Conservation (phyloP, 2,888 invertebrate genomes). For the Coremacera marginata region DNA sequence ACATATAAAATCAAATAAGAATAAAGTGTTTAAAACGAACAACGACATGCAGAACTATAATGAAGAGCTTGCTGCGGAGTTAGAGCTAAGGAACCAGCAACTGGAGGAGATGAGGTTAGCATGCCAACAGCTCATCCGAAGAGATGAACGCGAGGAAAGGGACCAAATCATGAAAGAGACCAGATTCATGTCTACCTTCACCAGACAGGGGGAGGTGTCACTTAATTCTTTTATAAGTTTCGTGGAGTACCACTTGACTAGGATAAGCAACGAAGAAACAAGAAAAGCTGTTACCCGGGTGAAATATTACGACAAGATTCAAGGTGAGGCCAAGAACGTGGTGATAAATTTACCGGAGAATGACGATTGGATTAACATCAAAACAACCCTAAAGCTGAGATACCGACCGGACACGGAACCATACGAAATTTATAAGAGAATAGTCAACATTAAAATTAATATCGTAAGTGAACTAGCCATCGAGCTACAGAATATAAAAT, state of each 20-base stretch:
- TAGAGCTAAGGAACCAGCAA: too few relatives aligned
- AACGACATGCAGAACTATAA: too few relatives aligned
- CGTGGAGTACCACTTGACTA: neutral
- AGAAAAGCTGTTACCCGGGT: neutral
- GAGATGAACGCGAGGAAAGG: too few relatives aligned
- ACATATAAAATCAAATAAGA: too few relatives aligned
- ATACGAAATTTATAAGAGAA: slow-evolving; percentile 25
- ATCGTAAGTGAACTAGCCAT: slow-evolving; percentile 39
- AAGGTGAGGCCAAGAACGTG: neutral
- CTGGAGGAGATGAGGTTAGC: too few relatives aligned
- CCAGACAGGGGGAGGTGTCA: neutral
- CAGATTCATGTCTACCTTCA: too few relatives aligned
- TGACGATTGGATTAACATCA: neutral
- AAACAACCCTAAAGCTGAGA: too few relatives aligned
- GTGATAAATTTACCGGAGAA: neutral
- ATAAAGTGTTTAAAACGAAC: too few relatives aligned
- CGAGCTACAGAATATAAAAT: slow-evolving; percentile 38
- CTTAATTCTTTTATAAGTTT: neutral
- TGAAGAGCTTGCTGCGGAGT: too few relatives aligned
- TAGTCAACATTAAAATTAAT: slow-evolving; percentile 24
- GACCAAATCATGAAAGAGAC: too few relatives aligned
- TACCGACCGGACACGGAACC: slow-evolving; percentile 25
- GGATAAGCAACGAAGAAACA: neutral
- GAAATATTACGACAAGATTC: neutral
- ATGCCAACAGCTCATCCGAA: too few relatives aligned